phyloP scores from a whole-genome alignment of 2,888 invertebrate genomes.

The Yponomeuta evonymella region DNA sequence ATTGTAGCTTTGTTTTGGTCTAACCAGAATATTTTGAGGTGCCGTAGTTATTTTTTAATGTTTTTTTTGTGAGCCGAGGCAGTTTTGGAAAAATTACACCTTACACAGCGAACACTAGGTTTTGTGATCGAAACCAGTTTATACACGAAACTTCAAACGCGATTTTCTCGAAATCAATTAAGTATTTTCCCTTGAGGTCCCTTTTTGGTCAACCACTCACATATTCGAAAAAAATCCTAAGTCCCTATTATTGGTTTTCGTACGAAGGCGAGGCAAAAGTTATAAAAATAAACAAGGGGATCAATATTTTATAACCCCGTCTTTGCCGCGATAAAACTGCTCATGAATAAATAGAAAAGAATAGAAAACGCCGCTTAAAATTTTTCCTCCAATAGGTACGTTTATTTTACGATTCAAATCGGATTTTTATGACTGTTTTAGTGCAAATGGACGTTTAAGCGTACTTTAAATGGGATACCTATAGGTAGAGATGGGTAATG shows the following conservation, averaged over 20 bases:
- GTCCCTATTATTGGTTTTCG: background rate
- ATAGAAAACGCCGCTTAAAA: constrained; percentile 30
- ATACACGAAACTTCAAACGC: too few relatives aligned
- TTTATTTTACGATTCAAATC: constrained; percentile 51
- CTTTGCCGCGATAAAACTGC: constrained; percentile 34
- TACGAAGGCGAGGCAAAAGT: background rate
- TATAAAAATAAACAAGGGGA: constrained; percentile 36
- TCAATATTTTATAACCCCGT: constrained; percentile 33
- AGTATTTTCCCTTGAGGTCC: too few relatives aligned
- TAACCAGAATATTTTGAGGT: too few relatives aligned
- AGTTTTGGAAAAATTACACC: too few relatives aligned
- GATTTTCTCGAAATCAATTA: too few relatives aligned
- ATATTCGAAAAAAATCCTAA: too few relatives aligned
- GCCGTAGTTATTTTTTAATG: too few relatives aligned
- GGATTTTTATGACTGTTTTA: constrained; percentile 53
- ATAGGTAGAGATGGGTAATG: background rate
- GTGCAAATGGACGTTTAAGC: constrained; percentile 24
- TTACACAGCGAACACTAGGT: too few relatives aligned
- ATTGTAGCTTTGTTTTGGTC: too few relatives aligned
- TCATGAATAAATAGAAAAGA: constrained; percentile 32
- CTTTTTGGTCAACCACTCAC: too few relatives aligned
- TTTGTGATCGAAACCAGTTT: too few relatives aligned
- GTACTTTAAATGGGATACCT: background rate
- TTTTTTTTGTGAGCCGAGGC: too few relatives aligned
- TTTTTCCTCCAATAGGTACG: constrained; percentile 30